Base-by-base conservation (phyloP, 2,888 invertebrate species). In the Lasiommata megera region DNA sequence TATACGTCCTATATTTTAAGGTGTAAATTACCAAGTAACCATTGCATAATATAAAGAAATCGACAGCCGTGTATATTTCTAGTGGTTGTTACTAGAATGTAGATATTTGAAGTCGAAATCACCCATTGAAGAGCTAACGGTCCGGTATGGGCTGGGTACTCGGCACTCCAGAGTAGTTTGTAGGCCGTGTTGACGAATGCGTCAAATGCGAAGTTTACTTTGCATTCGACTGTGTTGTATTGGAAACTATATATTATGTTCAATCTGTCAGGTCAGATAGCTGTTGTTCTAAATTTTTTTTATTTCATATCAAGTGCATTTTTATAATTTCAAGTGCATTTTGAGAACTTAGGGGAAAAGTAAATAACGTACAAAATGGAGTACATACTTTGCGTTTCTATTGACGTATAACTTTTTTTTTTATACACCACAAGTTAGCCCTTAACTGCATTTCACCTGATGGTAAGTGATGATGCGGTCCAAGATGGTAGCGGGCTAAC, bases 171-270 rank as follows among this genome's bases (percentile, higher is more conserved):
- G 51, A 54, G 36, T 36, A 54, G 48, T 60, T 60, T 50, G 54
- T 57, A 57, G 60, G 54, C 50, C 57, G 54, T 60, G 34, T 57
- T 60, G 60, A 60, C 57, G 46, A 16, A 51, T 51, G 50, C 54
- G 50, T 51, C 37, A 51, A 38, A 38, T 38, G 50, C 11, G 8
- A 36, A 40, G 51, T 51, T 51, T 51, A 29, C 51, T 40, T 51
- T 51, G 44, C 40, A 48, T 53, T 37, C 38, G 31, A 38, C 40
- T 40, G 31, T 52, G 11, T 31, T 56, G 43, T 38, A 51, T 48
- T 37, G 51, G 37, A 11, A 38, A 38, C 38, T 29, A 38, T 38
- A 38, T 37, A 51, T 51, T 50, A 12, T 38, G 28, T 38, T 28
- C 37, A 51, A 29, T 18, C 36, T 36, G 48, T 48, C 36, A 8